A percentile compares a stretch with the other conserved stretches of the same genome.
phyloP scores from a whole-genome alignment of 2,888 invertebrate genomes.

The Odontocerum albicorne region DNA sequence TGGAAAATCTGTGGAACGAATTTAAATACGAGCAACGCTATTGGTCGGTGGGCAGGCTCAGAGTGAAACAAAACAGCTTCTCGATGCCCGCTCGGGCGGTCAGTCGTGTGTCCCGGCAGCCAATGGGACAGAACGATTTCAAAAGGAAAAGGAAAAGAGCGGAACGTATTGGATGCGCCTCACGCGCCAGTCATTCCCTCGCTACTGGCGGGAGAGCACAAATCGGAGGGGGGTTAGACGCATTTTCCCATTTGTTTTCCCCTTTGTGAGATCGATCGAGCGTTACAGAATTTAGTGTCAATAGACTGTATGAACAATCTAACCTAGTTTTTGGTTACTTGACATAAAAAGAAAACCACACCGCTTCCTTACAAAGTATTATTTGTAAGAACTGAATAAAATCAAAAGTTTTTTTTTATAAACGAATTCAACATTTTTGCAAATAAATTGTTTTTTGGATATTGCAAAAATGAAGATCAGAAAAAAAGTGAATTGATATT shows the following conservation, averaged over 20 bases:
- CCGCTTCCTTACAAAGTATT: not conserved
- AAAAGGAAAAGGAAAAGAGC: constrained; percentile 27
- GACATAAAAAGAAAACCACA: not conserved
- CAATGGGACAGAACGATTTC: constrained; percentile 34
- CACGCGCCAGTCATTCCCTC: constrained; percentile 24
- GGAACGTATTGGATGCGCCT: constrained; percentile 29
- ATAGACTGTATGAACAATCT: constrained; percentile 12
- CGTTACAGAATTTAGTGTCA: constrained; percentile 17
- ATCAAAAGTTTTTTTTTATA: not conserved
- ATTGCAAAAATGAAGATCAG: constrained; percentile 29
- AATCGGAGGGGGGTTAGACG: constrained; percentile 23
- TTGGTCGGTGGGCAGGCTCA: constrained; percentile 26
- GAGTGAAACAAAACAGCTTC: constrained; percentile 20
- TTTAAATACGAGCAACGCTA: constrained; percentile 8
- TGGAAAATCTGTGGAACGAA: constrained; percentile 15
- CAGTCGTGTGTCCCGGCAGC: constrained; percentile 33
- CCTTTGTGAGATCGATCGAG: constrained; percentile 19
- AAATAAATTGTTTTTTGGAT: not conserved
- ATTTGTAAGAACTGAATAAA: not conserved
- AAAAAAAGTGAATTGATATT: constrained; percentile 25
- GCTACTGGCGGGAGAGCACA: constrained; percentile 27
- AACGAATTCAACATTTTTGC: not conserved
- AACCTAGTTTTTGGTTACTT: not conserved
- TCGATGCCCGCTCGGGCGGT: constrained; percentile 17
- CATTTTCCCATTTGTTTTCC: constrained; percentile 16